Percentiles rank a stretch among this genome's conserved stretches.
phyloP scores from a whole-genome alignment of 2,797 vertebrate species.

The Sebastes steindachneri region DNA sequence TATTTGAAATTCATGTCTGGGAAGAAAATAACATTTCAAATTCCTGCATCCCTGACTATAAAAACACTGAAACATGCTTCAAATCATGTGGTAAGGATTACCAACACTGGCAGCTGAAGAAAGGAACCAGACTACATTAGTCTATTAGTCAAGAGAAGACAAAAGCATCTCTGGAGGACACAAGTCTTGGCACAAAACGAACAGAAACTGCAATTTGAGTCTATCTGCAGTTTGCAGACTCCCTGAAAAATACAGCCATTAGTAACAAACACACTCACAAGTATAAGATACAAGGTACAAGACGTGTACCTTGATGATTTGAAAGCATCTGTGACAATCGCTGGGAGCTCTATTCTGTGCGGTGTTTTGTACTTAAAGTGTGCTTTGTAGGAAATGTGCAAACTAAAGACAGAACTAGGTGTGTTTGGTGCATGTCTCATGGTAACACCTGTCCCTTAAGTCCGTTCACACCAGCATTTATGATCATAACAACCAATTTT shows the following conservation, averaged over 20 bases:
- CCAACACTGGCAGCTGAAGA: background rate
- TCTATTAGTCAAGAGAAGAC: background rate
- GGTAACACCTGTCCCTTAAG: too few relatives aligned
- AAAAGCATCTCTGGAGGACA: background rate
- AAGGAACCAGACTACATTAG: background rate
- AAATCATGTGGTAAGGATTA: conserved; percentile 6
- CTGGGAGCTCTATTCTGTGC: background rate
- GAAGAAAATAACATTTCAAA: background rate
- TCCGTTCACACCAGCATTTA: background rate
- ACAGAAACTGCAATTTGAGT: background rate
- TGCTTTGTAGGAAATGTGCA: background rate
- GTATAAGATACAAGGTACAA: background rate
- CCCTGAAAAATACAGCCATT: background rate
- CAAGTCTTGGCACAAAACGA: background rate
- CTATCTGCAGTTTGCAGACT: conserved; percentile 3
- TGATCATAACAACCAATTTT: background rate
- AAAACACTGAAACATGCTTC: conserved; percentile 19
- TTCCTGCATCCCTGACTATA: background rate
- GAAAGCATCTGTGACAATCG: background rate
- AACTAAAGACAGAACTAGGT: background rate
- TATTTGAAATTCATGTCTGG: conserved; percentile 17
- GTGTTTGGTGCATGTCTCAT: background rate
- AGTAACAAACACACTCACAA: background rate
- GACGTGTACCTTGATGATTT: background rate
- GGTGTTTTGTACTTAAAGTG: background rate